These are phyloP conservation scores for Phymatocera aterrima DNA, from an alignment of 2,888 invertebrate species.

Conservation along the genomic window DNA sequence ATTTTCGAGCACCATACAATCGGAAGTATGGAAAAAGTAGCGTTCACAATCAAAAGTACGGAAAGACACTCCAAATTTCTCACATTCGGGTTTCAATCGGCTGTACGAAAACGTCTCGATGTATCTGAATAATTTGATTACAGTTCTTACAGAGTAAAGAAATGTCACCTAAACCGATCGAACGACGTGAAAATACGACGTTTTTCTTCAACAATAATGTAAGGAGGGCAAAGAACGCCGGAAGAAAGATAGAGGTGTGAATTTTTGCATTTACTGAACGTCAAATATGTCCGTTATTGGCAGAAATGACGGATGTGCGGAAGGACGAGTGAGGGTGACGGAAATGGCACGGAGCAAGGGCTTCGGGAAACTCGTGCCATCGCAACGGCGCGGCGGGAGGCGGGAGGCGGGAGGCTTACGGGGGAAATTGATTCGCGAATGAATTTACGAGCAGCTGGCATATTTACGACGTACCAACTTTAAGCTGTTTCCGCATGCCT, in stretches of 20 bases:
- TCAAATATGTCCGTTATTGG: slow-evolving; percentile 43
- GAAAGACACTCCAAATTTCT: too few relatives aligned
- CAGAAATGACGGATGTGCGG: slow-evolving; percentile 43
- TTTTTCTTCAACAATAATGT: neutral
- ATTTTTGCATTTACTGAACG: slow-evolving; percentile 42
- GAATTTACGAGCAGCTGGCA: slow-evolving; percentile 57
- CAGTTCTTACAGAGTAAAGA: too few relatives aligned
- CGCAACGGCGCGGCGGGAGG: too few relatives aligned
- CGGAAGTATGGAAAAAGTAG: too few relatives aligned
- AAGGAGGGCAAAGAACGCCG: neutral
- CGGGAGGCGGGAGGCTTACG: neutral
- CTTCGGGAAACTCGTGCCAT: slow-evolving; percentile 35
- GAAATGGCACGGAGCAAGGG: slow-evolving; percentile 41
- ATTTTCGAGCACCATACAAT: neutral
- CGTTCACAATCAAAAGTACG: too few relatives aligned
- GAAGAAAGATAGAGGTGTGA: slow-evolving; percentile 4
- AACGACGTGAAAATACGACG: too few relatives aligned
- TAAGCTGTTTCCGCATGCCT: slow-evolving; percentile 23
- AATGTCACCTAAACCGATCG: too few relatives aligned
- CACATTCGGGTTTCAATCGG: too few relatives aligned
- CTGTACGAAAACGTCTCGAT: too few relatives aligned
- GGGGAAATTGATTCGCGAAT: slow-evolving; percentile 57
- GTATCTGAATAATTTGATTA: too few relatives aligned
- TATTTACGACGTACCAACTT: slow-evolving; percentile 55
- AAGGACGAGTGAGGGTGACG: slow-evolving; percentile 41